Base-by-base conservation (phyloP, 2,888 invertebrate genomes). In the Ophioninae sp. region DNA sequence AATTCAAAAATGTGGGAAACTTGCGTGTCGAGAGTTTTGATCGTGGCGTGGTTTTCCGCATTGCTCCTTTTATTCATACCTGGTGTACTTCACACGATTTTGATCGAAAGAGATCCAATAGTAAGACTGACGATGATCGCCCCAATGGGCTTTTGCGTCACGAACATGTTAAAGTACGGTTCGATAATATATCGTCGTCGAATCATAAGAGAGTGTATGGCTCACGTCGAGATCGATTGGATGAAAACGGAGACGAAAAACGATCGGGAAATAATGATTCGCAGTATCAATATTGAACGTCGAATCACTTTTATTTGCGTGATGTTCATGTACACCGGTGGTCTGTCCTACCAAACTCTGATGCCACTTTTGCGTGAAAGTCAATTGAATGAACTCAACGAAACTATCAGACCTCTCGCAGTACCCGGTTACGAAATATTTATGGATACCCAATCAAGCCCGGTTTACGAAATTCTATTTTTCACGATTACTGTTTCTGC, bases 391-490 rank as follows among this genome's bases (percentile, higher is more conserved):
- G 22, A 76, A n/a, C 8, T 61, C 13, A 84, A 84, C 23, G 51
- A 73, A 23, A 84, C 86, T 2, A 58, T 81, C 1, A 82, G 83
- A 82, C 72, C 81, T 6, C 51, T 85, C 22, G 72, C 63, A 6
- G 80, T 75, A 67, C 80, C 81, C 6, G 75, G 73, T 23, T 81
- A 78, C 37, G 80, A 81, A 22, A 67, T 56, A n/a, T 75, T 83
- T 9, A 39, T 84, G 37, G 82, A 88, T 23, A 7, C 81, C 2
- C 84, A 81, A 39, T 39, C 59, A n/a, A 86, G 79, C 8, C 88
- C 87, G 9, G 76, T 72, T 1, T 89, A 87, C 67, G 88, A 88
- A 59, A 82, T 89, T 7, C 83, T 87, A 0, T 88, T 85, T 39
- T 20, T 37, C 7, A 59, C 81, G 0, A 86, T 86, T 6, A 84